Base-by-base conservation (phyloP, 2,888 invertebrate species). In the Drosophila tanythrix region DNA sequence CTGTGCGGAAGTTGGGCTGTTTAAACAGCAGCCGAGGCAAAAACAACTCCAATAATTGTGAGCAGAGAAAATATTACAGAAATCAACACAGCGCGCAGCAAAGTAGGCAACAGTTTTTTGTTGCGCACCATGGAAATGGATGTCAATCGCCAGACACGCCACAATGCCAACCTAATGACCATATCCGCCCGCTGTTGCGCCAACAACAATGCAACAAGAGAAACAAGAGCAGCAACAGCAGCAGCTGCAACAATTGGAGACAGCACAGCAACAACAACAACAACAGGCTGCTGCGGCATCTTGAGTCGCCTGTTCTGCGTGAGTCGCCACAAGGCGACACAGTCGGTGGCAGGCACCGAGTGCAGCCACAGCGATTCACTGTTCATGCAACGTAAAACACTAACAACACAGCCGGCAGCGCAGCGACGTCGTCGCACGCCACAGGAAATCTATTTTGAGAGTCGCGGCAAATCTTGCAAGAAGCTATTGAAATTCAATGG, bases 401-500 rank as follows among this genome's bases (percentile, higher is more conserved):
- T 75, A 55, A 48, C 72, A 38, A 21, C 69, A 21, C 67, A 61
- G 36, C 67, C 88, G 57, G 61, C 74, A 65, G 58, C 83, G 53
- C 86, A 89, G 61, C 86, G 92, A 67, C 85, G 90, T 58, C 91
- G 92, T 57, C 92, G 93, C 69, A 92, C 92, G 55, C 93, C 93
- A 38, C 95, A 95, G 92, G 94, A 95, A 93, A 95, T 95, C 92
- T 96, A 96, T 92, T 95, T 95, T 88, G 97, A 97, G 93, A 96
- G 96, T 88, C 95, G 96, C 76, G 97, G 97, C 77, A 96, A 96
- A 92, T 96, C 96, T 93, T 97, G 97, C 93, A 95, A 96, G 91
- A 97, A 97, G 93, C 94, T 97, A 81, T 95, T 97, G 67, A 94
- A 96, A 92, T 96, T 96, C 94, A 97, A 96, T 93, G 97, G 97